phyloP scores from a whole-genome alignment of 1,140 invertebrate genomes.

The Melanaphis sacchari region DNA sequence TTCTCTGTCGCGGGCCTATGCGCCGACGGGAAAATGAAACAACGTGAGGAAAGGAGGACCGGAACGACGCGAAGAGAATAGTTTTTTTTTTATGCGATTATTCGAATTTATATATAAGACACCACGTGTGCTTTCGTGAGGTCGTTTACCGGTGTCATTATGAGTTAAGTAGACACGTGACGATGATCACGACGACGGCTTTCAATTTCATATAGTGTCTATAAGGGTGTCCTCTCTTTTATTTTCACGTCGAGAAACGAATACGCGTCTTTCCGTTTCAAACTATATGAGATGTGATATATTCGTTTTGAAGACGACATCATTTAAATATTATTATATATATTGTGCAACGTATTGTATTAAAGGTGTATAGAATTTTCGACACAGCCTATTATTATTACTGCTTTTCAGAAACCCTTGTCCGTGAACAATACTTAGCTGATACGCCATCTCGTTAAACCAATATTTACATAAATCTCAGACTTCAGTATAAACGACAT shows the following conservation, averaged over 20 bases:
- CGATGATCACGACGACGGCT: conserved; percentile 6
- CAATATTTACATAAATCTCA: background rate
- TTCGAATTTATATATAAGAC: background rate
- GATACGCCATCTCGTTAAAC: background rate
- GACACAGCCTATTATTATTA: background rate
- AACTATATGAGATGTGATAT: background rate
- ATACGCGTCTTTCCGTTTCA: background rate
- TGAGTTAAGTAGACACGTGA: conserved; percentile 29
- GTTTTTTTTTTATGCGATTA: background rate
- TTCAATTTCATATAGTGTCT: background rate
- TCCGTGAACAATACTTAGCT: background rate
- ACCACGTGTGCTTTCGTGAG: conserved; percentile 30
- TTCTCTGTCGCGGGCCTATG: background rate
- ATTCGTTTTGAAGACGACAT: background rate
- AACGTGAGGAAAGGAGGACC: background rate
- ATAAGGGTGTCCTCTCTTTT: background rate
- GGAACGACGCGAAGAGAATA: background rate
- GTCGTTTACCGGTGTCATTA: conserved; percentile 50
- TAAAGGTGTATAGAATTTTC: background rate
- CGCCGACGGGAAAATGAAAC: background rate
- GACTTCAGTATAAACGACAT: background rate
- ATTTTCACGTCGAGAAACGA: background rate
- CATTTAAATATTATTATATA: background rate
- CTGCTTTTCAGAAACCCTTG: background rate
- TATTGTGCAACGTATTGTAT: background rate